Conservation (phyloP, 2,113 vertebrate genomes). For the Spea multiplicata region DNA sequence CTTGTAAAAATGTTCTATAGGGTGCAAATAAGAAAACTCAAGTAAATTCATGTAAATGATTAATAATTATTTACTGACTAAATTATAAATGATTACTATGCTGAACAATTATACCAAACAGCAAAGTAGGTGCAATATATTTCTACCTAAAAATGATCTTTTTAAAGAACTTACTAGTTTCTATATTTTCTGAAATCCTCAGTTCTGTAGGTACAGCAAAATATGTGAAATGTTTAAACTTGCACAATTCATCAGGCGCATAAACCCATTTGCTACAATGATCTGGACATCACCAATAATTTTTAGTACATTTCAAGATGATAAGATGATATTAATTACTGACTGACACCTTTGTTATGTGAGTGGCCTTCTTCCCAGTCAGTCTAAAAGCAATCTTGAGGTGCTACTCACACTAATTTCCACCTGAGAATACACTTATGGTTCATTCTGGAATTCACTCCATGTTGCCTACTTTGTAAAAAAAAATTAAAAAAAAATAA, state of each 20-base stretch:
- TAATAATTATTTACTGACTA: too few relatives aligned
- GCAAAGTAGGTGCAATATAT: too few relatives aligned
- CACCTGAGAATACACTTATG: conserved; percentile 33
- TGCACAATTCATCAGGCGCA: not conserved
- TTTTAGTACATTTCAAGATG: conserved; percentile 30
- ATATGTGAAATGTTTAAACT: too few relatives aligned
- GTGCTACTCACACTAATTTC: conserved; percentile 44
- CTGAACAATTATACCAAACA: too few relatives aligned
- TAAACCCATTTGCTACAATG: not conserved
- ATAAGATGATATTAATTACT: conserved; percentile 40
- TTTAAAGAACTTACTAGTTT: too few relatives aligned
- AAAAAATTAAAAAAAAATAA: not conserved
- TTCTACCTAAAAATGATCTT: too few relatives aligned
- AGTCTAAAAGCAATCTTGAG: conserved; percentile 36
- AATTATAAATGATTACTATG: too few relatives aligned
- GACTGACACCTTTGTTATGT: conserved; percentile 32
- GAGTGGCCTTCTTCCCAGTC: conserved; percentile 18
- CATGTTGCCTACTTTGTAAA: not conserved
- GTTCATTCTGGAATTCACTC: conserved; percentile 25
- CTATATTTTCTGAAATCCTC: too few relatives aligned
- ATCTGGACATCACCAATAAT: conserved; percentile 4
- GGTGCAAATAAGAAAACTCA: too few relatives aligned
- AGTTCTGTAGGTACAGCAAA: too few relatives aligned
- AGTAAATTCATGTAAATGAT: too few relatives aligned
- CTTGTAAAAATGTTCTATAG: too few relatives aligned